Percentiles rank a stretch among this genome's conserved stretches.
Conservation (phyloP, 2,888 invertebrate genomes). For the Ashinkailepas kermadecensis region DNA sequence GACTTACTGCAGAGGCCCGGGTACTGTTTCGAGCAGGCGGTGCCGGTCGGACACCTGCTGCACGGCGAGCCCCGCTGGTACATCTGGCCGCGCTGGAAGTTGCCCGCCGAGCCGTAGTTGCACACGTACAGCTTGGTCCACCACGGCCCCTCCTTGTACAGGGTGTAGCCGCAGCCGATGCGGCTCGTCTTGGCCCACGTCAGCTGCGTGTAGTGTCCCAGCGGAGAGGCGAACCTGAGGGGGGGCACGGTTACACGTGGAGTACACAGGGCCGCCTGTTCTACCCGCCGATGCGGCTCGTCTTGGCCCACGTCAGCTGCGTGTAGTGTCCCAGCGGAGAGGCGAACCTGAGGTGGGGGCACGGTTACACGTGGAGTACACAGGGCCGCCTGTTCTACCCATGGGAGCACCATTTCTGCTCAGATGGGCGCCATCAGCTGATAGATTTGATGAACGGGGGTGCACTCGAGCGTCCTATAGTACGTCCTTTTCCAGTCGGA, state of each 20-base stretch:
- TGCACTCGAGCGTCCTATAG: too few relatives aligned
- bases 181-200: slow-evolving; percentile 79
- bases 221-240: slow-evolving; percentile 31
- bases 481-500: too few relatives aligned
- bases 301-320: slow-evolving; percentile 81
- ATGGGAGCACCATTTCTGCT: too few relatives aligned
- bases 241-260: too few relatives aligned
- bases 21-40: slow-evolving; percentile 37
- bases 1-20: slow-evolving; percentile 36
- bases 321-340: slow-evolving; percentile 42
- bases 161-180: slow-evolving; percentile 79
- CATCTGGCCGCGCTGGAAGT: slow-evolving; percentile 38
- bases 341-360: slow-evolving; percentile 30
- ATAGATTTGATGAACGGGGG: too few relatives aligned
- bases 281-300: slow-evolving; percentile 71
- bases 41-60: slow-evolving; percentile 38
- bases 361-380: too few relatives aligned
- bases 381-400: too few relatives aligned
- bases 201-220: slow-evolving; percentile 54
- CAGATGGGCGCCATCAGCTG: too few relatives aligned
- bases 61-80: slow-evolving; percentile 39
- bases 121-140: slow-evolving; percentile 76
- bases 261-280: too few relatives aligned
- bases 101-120: slow-evolving; percentile 66
- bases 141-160: slow-evolving; percentile 63